Evolutionary conservation across 2,888 invertebrate species (phyloP).

Genomic region (Molorchus minor): DNA sequence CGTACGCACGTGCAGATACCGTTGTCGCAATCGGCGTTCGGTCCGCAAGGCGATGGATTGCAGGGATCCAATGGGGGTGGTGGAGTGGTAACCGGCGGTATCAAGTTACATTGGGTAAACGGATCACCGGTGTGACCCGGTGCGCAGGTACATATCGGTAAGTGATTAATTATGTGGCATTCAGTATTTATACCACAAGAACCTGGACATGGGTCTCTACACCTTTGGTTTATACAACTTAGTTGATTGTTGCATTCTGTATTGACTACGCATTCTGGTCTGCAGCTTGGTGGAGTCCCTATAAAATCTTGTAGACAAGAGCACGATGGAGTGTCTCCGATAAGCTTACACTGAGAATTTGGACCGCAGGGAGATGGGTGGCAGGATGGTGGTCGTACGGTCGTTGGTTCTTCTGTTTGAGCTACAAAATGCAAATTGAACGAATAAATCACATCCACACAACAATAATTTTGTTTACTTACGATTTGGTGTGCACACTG

Average conservation of each 20-base stretch:
- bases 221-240: constrained; percentile 81
- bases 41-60: constrained; percentile 80
- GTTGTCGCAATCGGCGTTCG: constrained; percentile 73
- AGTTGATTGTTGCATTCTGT: constrained; percentile 81
- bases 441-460: constrained; percentile 2
- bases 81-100: constrained; percentile 62
- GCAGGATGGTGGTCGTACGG: constrained; percentile 78
- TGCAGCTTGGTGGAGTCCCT: constrained; percentile 81
- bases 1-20: constrained; percentile 71
- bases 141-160: constrained; percentile 82
- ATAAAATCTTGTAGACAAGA: constrained; percentile 81
- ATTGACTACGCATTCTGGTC: constrained; percentile 82
- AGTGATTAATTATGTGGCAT: constrained; percentile 81
- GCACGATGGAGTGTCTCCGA: constrained; percentile 78
- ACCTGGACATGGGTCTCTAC: constrained; percentile 84
- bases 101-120: constrained; percentile 74
- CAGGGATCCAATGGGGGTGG: constrained; percentile 67
- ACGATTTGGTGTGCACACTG: constrained; percentile 76
- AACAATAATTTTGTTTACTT: constrained; percentile 60
- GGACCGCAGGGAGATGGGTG: constrained; percentile 86
- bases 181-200: constrained; percentile 83
- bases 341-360: constrained; percentile 80
- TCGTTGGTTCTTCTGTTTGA: constrained; percentile 57
- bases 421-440: constrained; percentile 53
- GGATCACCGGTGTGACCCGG: constrained; percentile 84